These are phyloP conservation scores for Cyanocitta stelleri DNA, from an alignment of 2,113 vertebrate genomes.

Conservation along the genomic window DNA sequence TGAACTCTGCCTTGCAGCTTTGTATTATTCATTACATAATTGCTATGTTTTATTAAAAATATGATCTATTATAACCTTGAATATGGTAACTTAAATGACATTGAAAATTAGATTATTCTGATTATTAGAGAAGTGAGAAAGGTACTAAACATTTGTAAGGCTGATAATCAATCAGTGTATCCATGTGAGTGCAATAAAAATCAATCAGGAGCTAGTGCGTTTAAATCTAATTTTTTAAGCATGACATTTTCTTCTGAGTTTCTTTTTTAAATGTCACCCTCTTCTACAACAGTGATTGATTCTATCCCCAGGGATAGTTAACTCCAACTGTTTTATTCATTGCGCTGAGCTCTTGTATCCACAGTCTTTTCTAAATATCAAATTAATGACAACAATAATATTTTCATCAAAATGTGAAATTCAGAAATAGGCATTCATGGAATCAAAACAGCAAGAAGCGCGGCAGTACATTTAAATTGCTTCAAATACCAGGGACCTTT, in stretches of 20 bases:
- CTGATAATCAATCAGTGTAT: slow-evolving; percentile 78
- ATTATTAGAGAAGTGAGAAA: slow-evolving; percentile 79
- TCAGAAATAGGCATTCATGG: background rate
- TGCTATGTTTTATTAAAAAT: slow-evolving; percentile 75
- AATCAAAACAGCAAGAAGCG: background rate
- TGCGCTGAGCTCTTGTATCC: slow-evolving; percentile 43
- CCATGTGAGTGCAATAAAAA: slow-evolving; percentile 78
- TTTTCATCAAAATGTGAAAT: slow-evolving; percentile 48
- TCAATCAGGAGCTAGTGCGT: slow-evolving; percentile 76
- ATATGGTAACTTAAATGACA: slow-evolving; percentile 73
- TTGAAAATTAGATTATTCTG: slow-evolving; percentile 82
- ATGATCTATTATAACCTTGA: slow-evolving; percentile 78
- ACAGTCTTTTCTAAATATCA: slow-evolving; percentile 54
- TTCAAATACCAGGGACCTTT: background rate
- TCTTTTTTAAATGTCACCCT: slow-evolving; percentile 82
- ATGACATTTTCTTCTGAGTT: slow-evolving; percentile 81
- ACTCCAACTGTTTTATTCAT: slow-evolving; percentile 72
- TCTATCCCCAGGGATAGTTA: slow-evolving; percentile 74
- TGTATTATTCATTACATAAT: slow-evolving; percentile 75
- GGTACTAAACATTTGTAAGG: slow-evolving; percentile 74
- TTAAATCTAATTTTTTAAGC: slow-evolving; percentile 86
- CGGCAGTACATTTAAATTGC: background rate
- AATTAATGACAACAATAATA: slow-evolving; percentile 64
- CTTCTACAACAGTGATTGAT: slow-evolving; percentile 79
- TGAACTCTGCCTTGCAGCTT: slow-evolving; percentile 39